Evolutionary conservation across 2,888 invertebrate species (phyloP), one percentile per base, ranked within the genome.

Genomic region (Cataglyphis albicans): DNA sequence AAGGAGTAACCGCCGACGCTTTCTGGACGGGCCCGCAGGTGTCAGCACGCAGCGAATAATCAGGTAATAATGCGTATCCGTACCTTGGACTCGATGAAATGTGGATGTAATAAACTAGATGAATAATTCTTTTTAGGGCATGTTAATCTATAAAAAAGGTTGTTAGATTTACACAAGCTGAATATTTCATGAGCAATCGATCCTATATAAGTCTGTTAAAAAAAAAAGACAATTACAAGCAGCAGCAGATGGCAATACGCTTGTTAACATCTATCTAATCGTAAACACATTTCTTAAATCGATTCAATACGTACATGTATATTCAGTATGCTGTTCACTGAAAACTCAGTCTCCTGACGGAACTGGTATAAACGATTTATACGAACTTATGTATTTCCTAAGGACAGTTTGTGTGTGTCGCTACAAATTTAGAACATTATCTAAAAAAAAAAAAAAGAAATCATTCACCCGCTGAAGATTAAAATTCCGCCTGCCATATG

Each of bases 1-100:
- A 98, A 99, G 93, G 96, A 96, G 95, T 96, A 95, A 84, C 81
- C 87, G 86, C 74, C 86, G 86, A 75, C 78, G 78, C 21, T 88
- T 83, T 83, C 84, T 73, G 83, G 81, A 75, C 85, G 70, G 82
- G 86, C 91, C 91, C 90, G 89, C 92, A 92, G 92, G 92, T 93
- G 92, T 92, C 93, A 93, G 90, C 91, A 92, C 92, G 84, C 86
- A 90, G 84, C 90, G 81, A 87, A 85, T 83, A 82, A 88, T 85
- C 88, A 92, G 92, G 93, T 92, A 90, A 88, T 67, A 68, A 52
- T 35, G 55, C n/a, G 29, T 74, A 21, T 61, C 15, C 18, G 35
- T n/a, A 41, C 52, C 35, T 48, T 41, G 9, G 44, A 6, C 4
- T 29, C 52, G 29, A 38, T 3, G 32, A 57, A 1, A 48, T 21